Base-by-base conservation (phyloP, 2,797 vertebrate genomes). In the Falco concolor region DNA sequence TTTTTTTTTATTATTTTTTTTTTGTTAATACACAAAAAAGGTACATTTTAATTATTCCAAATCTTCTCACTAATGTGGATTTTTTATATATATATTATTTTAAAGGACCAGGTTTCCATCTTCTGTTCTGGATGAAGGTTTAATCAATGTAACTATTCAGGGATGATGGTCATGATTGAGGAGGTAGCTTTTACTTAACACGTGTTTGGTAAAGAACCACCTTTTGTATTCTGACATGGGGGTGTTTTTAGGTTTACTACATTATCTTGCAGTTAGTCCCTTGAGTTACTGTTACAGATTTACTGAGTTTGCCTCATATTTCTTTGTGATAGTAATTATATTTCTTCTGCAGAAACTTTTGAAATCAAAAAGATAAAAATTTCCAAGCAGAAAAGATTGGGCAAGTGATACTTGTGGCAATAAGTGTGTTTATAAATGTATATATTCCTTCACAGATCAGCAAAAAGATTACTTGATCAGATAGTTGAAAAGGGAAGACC, bases 401-500 rank as follows among this genome's bases (percentile, higher is more conserved):
- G 20, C 32, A 61, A 75, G 42, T 50, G 25, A 32, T 91, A 32
- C 17, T 30, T 83, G 11, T 21, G 65, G 73, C 18, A 72, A 14
- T 72, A 21, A 21, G 13, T 70, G 13, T 68, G 8, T 84, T 86
- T 81, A 68, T 65, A 44, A 81, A 27, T 21, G 0, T 40, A 4
- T 70, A 1, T 95, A 9, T 90, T 80, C 80, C 30, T 96, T 97
- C 34, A 73, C 75, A 99, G 99, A 94, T 95, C 97, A 50, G 99
- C 99, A 85, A 99, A 99, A 96, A 98, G 99, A 93, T 97, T 99
- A 95, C 97, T 99, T 82, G 98, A 99, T 85, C 99, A 99, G 91
- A 99, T 99, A 45, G 99, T 99, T 54, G 99, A 99, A 89, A 99
- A 99, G 95, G 99, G 99, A 75, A 98, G 99, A 63, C 99, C 99